Conservation (phyloP, 2,113 vertebrate species). For the Ceuthmochares aereus region DNA sequence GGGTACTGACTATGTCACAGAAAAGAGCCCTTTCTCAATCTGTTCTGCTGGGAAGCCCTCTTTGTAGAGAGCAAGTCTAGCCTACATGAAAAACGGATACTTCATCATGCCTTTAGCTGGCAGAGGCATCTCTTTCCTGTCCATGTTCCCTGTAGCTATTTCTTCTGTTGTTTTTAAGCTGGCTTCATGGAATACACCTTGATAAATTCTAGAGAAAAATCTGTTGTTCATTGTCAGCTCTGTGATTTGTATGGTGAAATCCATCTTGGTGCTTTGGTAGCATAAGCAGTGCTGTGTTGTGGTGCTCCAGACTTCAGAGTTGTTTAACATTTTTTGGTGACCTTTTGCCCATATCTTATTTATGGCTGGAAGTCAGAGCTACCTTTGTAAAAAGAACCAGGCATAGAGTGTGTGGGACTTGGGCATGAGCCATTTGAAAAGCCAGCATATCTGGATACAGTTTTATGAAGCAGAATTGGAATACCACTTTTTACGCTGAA, state of each 20-base stretch:
- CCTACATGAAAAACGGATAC: neutral
- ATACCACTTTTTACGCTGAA: neutral
- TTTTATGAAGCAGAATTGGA: neutral
- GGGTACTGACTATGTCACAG: neutral
- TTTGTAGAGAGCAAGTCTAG: neutral
- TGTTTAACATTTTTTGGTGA: neutral
- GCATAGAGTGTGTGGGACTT: neutral
- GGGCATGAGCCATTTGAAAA: neutral
- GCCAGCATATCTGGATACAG: neutral
- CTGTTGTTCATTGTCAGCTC: neutral
- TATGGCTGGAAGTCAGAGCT: neutral
- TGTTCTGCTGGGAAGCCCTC: neutral
- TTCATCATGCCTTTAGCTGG: neutral
- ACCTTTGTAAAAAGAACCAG: neutral
- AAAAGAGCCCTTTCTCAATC: neutral
- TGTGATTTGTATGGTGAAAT: neutral
- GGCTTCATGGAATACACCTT: neutral
- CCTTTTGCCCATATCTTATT: neutral
- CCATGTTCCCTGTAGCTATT: accelerated
- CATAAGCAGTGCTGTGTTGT: neutral
- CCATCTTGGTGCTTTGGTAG: neutral
- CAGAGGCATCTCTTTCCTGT: neutral
- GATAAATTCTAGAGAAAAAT: neutral
- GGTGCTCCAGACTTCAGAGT: neutral
- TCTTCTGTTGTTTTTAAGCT: neutral